Percentiles rank a stretch among this genome's conserved stretches.
These are phyloP conservation scores for Phalanger gymnotis DNA, from an alignment of 2,797 vertebrate species.

Conservation along the genomic window DNA sequence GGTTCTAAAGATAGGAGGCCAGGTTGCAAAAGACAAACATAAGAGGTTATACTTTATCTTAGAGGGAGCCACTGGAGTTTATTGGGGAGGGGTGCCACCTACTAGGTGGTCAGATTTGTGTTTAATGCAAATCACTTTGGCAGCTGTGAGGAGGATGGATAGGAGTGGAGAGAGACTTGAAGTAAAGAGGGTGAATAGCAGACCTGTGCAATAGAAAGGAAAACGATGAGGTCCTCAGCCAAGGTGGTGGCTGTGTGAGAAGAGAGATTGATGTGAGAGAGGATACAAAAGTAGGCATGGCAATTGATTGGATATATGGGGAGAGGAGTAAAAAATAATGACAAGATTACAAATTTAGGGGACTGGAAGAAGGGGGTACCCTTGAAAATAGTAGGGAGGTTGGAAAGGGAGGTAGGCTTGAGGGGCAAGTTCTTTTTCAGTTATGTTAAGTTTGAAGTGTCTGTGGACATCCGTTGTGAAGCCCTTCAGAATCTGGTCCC, in stretches of 20 bases:
- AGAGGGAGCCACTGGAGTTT: background rate
- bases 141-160: background rate
- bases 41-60: background rate
- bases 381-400: background rate
- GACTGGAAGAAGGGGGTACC: background rate
- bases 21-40: background rate
- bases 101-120: background rate
- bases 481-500: background rate
- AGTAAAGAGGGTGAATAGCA: background rate
- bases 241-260: background rate
- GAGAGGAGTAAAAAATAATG: background rate
- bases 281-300: background rate
- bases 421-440: background rate
- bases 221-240: background rate
- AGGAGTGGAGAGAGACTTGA: background rate
- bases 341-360: background rate
- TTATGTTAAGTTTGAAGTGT: background rate
- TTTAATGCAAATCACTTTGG: background rate
- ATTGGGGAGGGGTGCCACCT: background rate
- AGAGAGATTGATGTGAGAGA: background rate
- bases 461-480: background rate
- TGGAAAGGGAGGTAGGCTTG: background rate
- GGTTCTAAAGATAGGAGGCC: background rate
- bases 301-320: background rate
- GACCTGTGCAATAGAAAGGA: background rate